Evolutionary conservation across 2,113 vertebrate genomes (phyloP), one percentile per base, ranked within the genome.

Genomic region (Chloropsis cyanopogon): DNA sequence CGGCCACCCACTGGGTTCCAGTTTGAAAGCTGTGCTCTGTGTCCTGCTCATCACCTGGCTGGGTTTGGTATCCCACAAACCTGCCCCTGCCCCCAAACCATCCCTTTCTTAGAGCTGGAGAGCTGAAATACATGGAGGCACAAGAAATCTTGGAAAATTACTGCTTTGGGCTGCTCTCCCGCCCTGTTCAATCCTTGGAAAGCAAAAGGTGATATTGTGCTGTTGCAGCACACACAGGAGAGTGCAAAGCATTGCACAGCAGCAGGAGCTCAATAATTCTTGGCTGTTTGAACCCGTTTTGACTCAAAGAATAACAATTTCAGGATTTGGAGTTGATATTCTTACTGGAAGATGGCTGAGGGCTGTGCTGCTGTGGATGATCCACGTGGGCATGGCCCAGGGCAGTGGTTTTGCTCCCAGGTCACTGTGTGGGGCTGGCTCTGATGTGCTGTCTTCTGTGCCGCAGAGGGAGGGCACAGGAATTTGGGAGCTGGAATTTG

Each of bases 21-120:
- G 56, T 60, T 54, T 6, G 2, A 44, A 59, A 75, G 39, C 73
- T 84, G 64, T 16, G 20, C 12, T 0, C 49, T 7, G 57, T 29
- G 29, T 44, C 33, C 8, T 65, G 66, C 20, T 23, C 0, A 59
- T 91, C 56, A 39, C 41, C 47, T 68, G 75, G 26, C 79, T 5
- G 2, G 13, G 33, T 6, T 49, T 4, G 0, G 6, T 23, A 2
- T 23, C 24, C 44, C 28, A 6, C 35, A 35, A 2, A 39, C 26
- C 20, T 49, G 26, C 13, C 44, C 8, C 26, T 35, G 44, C 18
- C 69, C 49, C 10, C 26, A 61, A 2, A 31, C 52, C 39, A 21
- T 37, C 49, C 0, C 41, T 49, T 12, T 5, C 14, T 54, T 26
- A 9, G 0, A 21, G 56, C 29, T 46, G 47, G n/a, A 70, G 70